These are phyloP conservation scores for Pelvicachromis taeniatus DNA, from an alignment of 2,113 vertebrate genomes.

Conservation along the genomic window DNA sequence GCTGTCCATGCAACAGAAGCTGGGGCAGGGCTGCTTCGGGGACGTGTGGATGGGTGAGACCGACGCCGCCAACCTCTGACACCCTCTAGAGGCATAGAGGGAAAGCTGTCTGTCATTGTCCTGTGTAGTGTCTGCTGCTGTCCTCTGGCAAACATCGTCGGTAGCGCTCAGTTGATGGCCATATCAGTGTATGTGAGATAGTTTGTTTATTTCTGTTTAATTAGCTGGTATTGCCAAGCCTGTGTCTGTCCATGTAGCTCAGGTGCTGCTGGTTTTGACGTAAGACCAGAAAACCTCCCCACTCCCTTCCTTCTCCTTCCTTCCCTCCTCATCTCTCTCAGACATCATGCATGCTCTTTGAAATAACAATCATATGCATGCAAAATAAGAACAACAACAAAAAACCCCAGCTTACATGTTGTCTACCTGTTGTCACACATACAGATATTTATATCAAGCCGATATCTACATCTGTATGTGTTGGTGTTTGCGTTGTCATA, in stretches of 20 bases:
- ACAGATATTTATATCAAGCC: not conserved
- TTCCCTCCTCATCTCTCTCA: not conserved
- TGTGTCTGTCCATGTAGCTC: conserved; percentile 18
- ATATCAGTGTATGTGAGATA: not conserved
- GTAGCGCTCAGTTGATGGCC: not conserved
- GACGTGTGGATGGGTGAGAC: conserved; percentile 95
- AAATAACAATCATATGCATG: conserved; percentile 31
- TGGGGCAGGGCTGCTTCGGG: conserved; percentile 96
- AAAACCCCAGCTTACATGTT: not conserved
- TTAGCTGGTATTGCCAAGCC: not conserved
- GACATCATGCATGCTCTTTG: conserved; percentile 38
- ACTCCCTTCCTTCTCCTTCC: not conserved
- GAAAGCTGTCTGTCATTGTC: not conserved
- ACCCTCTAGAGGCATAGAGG: not conserved
- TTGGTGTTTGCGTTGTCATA: not conserved
- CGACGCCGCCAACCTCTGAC: not conserved
- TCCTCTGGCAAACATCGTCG: not conserved
- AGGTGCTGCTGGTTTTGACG: conserved; percentile 34
- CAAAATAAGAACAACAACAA: not conserved
- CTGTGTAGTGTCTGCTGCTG: not conserved
- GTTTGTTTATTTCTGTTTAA: not conserved
- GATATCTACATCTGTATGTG: not conserved
- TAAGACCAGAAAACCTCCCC: conserved; percentile 30
- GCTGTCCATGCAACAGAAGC: conserved; percentile 77
- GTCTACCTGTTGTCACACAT: not conserved